phyloP scores from a whole-genome alignment of 2,888 invertebrate genomes.

The Epinotia nisella region DNA sequence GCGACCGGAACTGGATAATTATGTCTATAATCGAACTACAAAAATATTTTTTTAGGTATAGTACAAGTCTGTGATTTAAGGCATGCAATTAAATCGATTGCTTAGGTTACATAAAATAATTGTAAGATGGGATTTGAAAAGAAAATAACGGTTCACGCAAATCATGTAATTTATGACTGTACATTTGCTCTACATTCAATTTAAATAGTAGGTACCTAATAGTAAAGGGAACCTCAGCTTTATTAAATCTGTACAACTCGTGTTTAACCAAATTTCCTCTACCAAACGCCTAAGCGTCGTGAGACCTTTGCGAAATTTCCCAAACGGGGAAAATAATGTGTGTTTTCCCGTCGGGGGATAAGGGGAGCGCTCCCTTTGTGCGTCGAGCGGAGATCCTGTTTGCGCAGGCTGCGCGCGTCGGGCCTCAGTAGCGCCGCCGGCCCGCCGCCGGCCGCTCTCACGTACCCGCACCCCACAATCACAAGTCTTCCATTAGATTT shows the following conservation, averaged over 20 bases:
- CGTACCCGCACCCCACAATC: conserved; percentile 69
- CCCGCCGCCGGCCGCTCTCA: conserved; percentile 77
- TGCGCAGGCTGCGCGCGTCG: conserved; percentile 79
- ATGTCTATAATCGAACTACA: neutral
- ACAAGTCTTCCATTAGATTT: conserved; percentile 61
- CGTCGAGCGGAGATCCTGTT: conserved; percentile 68
- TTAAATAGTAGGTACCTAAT: neutral
- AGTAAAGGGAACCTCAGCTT: neutral
- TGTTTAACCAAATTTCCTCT: conserved; percentile 6
- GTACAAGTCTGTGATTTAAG: neutral
- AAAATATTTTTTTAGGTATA: neutral
- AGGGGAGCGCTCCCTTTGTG: conserved; percentile 60
- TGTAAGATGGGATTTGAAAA: too few relatives aligned
- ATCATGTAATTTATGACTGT: too few relatives aligned
- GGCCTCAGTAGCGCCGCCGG: conserved; percentile 78
- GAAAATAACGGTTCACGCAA: too few relatives aligned
- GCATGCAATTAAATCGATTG: conserved; percentile 5
- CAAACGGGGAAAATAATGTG: conserved; percentile 24
- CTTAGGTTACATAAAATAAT: neutral
- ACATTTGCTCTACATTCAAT: neutral
- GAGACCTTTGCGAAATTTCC: conserved; percentile 15
- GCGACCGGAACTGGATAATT: neutral
- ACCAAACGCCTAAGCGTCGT: neutral
- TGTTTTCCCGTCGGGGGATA: conserved; percentile 44
- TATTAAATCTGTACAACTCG: neutral